Evolutionary conservation across 2,888 invertebrate genomes (phyloP).

Genomic region (Andrena trimmerana): DNA sequence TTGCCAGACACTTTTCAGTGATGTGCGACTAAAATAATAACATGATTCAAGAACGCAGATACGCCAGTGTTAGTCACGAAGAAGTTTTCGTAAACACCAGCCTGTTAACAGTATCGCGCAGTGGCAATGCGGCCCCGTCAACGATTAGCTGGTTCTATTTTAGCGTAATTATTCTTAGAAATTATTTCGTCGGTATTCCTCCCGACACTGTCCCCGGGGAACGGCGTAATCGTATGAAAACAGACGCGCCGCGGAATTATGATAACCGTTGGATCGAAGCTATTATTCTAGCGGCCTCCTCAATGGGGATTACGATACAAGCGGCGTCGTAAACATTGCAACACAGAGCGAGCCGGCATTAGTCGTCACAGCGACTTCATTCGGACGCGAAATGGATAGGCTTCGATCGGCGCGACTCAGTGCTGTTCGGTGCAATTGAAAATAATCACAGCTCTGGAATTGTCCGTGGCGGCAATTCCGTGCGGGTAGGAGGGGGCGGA

Average conservation of each 20-base stretch:
- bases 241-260: conserved; percentile 18
- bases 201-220: not conserved
- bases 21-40: not conserved
- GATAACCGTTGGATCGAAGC: conserved; percentile 24
- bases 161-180: conserved; percentile 2
- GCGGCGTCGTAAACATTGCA: conserved; percentile 31
- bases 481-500: conserved; percentile 20
- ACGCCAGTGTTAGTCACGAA: conserved; percentile 4
- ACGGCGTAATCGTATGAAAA: conserved; percentile 12
- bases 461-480: conserved; percentile 35
- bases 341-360: not conserved
- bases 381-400: conserved; percentile 4
- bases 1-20: not conserved
- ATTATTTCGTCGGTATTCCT: conserved; percentile 1
- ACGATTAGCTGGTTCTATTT: conserved; percentile 19
- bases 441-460: conserved; percentile 59
- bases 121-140: not conserved
- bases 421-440: conserved; percentile 49
- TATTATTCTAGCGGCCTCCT: conserved; percentile 10
- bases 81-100: conserved; percentile 20
- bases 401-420: conserved; percentile 39
- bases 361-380: not conserved
- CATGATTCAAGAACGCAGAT: conserved; percentile 12
- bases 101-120: not conserved
- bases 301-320: conserved; percentile 25